Conservation (phyloP, 2,113 vertebrate genomes). For the Poicephalus meyeri region DNA sequence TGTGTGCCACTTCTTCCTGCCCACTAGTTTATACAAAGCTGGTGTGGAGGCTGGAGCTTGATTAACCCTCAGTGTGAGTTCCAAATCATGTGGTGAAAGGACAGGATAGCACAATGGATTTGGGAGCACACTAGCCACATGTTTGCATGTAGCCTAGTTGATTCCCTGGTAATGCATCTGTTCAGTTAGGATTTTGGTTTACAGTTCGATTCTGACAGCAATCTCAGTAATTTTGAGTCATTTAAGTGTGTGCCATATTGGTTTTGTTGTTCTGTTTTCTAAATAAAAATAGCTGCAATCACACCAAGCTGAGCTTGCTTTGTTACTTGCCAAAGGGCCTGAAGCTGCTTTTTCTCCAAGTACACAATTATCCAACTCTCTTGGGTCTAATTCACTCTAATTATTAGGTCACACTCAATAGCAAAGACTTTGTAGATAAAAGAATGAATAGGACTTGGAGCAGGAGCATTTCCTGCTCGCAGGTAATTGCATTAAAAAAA, state of each 20-base stretch:
- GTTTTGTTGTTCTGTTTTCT: neutral
- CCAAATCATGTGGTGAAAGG: neutral
- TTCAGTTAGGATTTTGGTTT: neutral
- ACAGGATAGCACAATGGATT: neutral
- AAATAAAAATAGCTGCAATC: neutral
- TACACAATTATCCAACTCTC: neutral
- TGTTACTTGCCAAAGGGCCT: neutral
- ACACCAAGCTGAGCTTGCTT: neutral
- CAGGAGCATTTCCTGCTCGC: neutral
- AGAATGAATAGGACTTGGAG: neutral
- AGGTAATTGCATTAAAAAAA: neutral
- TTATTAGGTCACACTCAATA: neutral
- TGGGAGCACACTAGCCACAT: accelerated
- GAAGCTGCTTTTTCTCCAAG: neutral
- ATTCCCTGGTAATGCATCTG: neutral
- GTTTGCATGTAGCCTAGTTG: neutral
- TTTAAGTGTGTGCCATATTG: neutral
- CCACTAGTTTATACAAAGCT: neutral
- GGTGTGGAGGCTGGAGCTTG: neutral
- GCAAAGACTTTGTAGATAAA: neutral
- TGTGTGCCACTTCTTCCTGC: neutral
- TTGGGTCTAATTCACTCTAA: neutral
- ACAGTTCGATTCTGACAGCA: neutral
- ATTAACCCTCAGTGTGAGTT: accelerated
- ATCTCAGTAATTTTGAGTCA: neutral